Evolutionary conservation across 2,797 vertebrate species (phyloP), one percentile per base, ranked within the genome.

Genomic region (Sebastes oblongus): DNA sequence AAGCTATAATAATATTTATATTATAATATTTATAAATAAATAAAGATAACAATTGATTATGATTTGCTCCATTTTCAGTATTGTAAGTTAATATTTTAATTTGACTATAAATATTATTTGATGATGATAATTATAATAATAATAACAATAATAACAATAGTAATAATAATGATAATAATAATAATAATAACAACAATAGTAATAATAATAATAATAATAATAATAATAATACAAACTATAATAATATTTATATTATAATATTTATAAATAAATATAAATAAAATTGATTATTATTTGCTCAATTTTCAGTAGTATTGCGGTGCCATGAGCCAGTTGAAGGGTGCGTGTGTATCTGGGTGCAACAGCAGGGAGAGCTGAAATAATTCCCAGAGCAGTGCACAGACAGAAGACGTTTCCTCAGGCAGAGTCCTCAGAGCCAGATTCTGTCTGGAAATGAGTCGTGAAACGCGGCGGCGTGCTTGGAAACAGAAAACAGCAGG

Each of bases 401-500:
- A 56, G 73, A 16, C 36, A 39, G 36, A 39, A 73, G 6, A 74
- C 71, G 1, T 66, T 64, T 86, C 84, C 71, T 77, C 71, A 81
- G 77, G 75, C 86, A 32, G 61, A 78, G 36, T 77, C 69, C 70
- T 72, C 75, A 7, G 52, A 83, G 77, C 83, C 84, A 83, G 55
- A 78, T 46, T 82, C 71, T 55, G 83, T 16, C 70, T 89, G 86
- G 77, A 89, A 88, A 86, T 81, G 82, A 89, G 72, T 81, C 66
- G 80, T 76, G 88, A 86, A 92, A 77, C 77, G 5, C 67, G 72
- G 4, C 67, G 72, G 69, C 78, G 64, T 6, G 77, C 72, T 79
- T 76, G 78, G 81, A 89, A 54, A 65, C 78, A 78, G 87, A 80
- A 81, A 84, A 81, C 83, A 88, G 84, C 90, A 85, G 82, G 87